These are phyloP conservation scores for Melanotaenia duboulayi DNA, from an alignment of 2,113 vertebrate genomes.

Conservation along the genomic window DNA sequence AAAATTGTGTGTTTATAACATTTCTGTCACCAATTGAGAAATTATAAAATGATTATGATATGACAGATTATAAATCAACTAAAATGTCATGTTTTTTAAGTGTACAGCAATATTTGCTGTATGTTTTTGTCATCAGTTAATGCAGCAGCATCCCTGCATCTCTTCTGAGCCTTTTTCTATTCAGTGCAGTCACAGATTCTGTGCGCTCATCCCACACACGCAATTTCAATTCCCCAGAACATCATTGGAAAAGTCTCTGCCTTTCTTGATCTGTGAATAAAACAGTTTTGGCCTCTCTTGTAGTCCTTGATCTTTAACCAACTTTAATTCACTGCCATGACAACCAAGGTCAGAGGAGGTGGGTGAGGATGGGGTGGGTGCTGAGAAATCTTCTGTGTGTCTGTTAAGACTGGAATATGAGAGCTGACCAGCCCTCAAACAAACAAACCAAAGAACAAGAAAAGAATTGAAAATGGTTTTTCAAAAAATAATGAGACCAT, in stretches of 20 bases:
- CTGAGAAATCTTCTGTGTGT: slow-evolving; percentile 29
- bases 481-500: slow-evolving; percentile 24
- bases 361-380: background rate
- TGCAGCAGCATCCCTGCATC: background rate
- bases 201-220: slow-evolving; percentile 46
- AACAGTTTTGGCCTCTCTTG: slow-evolving; percentile 43
- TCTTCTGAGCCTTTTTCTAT: slow-evolving; percentile 32
- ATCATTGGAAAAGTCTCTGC: slow-evolving; percentile 49
- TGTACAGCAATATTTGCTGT: slow-evolving; percentile 5
- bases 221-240: slow-evolving; percentile 44
- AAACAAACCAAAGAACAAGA: background rate
- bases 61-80: slow-evolving; percentile 3
- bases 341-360: slow-evolving; percentile 44
- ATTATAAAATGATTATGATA: background rate
- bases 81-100: slow-evolving; percentile 8
- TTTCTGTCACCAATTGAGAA: slow-evolving; percentile 30
- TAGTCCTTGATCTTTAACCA: slow-evolving; percentile 61
- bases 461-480: slow-evolving; percentile 16
- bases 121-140: slow-evolving; percentile 9
- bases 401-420: slow-evolving; percentile 16
- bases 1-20: slow-evolving; percentile 19
- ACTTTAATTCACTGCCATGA: slow-evolving; percentile 61
- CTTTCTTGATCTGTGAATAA: slow-evolving; percentile 63
- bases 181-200: slow-evolving; percentile 29
- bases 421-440: slow-evolving; percentile 19